These are phyloP conservation scores for Hycleus cichorii DNA, from an alignment of 1,140 invertebrate species.

Conservation along the genomic window DNA sequence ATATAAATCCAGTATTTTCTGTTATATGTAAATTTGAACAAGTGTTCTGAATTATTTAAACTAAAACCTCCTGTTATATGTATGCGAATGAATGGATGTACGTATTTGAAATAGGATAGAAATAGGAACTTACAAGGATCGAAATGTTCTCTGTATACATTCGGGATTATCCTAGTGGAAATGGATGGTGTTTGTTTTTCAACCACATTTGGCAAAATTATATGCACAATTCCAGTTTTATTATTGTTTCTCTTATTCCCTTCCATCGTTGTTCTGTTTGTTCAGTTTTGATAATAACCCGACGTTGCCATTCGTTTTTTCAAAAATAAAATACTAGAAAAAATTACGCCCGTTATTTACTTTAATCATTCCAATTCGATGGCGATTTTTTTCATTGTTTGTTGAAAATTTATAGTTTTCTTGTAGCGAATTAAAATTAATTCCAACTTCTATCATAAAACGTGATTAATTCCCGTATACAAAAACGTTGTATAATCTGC, in stretches of 20 bases:
- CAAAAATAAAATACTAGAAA: too few species aligned
- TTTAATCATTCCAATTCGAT: too few species aligned
- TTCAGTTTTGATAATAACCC: too few species aligned
- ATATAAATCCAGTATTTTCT: conserved; percentile 9
- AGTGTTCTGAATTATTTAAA: conserved; percentile 13
- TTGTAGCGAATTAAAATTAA: too few species aligned
- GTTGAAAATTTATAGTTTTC: too few species aligned
- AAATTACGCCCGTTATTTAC: too few species aligned
- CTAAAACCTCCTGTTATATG: conserved; percentile 7
- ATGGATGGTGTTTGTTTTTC: conserved; percentile 14
- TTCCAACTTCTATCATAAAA: background rate
- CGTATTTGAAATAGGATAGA: background rate
- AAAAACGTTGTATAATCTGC: conserved; percentile 14
- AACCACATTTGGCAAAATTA: conserved; percentile 7
- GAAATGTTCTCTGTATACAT: background rate
- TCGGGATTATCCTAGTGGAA: conserved; percentile 15
- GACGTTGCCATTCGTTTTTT: too few species aligned
- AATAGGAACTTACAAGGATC: too few species aligned
- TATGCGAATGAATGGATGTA: background rate
- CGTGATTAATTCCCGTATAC: conserved; percentile 11
- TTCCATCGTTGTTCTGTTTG: too few species aligned
- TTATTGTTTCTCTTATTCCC: conserved; percentile 1
- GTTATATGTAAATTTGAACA: conserved; percentile 16
- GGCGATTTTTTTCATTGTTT: too few species aligned
- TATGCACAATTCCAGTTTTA: conserved; percentile 6